phyloP scores from a whole-genome alignment of 2,797 vertebrate genomes.

The Hozukius guyotensis region DNA sequence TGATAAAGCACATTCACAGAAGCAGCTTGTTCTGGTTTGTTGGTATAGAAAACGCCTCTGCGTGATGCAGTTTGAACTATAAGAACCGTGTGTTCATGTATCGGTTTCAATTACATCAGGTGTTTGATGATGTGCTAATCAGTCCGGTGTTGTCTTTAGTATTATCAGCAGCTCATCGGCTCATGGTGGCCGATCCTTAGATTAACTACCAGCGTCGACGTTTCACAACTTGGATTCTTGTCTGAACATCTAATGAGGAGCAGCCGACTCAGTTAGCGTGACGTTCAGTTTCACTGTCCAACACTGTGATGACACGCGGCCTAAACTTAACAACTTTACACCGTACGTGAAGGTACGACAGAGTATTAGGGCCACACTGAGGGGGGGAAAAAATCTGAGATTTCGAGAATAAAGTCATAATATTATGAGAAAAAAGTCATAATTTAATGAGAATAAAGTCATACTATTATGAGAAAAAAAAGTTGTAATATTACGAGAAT shows the following conservation, averaged over 20 bases:
- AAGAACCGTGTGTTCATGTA: not conserved
- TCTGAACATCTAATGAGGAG: not conserved
- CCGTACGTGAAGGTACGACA: not conserved
- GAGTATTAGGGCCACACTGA: too few species aligned
- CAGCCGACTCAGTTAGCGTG: constrained; percentile 19
- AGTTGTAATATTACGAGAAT: too few species aligned
- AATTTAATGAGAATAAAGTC: too few species aligned
- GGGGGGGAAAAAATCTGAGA: too few species aligned
- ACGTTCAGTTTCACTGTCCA: not conserved
- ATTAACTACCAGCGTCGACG: constrained; percentile 15
- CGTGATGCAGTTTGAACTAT: too few species aligned
- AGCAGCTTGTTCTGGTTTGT: not conserved
- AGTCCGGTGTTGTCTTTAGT: not conserved
- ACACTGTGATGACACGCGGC: not conserved
- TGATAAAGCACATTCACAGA: not conserved
- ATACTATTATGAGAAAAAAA: too few species aligned
- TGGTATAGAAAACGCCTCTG: not conserved
- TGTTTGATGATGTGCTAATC: constrained; percentile 3
- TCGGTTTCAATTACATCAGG: too few species aligned
- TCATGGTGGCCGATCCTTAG: not conserved
- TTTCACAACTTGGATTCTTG: not conserved
- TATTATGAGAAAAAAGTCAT: too few species aligned
- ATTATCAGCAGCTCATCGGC: not conserved
- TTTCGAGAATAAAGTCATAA: too few species aligned
- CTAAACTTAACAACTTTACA: not conserved